phyloP scores from a whole-genome alignment of 2,113 vertebrate species.

The Grammomys dolichurus region DNA sequence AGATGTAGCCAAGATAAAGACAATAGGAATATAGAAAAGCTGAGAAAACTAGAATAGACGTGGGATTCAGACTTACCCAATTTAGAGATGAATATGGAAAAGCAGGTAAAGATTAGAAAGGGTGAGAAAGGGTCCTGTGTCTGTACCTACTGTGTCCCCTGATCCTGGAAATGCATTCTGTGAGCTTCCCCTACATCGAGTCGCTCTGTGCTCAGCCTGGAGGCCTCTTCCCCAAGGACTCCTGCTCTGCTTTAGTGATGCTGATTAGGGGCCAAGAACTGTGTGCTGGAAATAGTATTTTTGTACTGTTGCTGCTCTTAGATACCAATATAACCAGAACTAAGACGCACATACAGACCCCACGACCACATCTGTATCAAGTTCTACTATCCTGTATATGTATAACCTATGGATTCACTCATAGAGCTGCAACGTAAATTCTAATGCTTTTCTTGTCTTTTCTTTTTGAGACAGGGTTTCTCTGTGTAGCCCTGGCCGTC shows the following conservation, averaged over 20 bases:
- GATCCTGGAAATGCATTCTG: background rate
- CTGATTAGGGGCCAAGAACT: background rate
- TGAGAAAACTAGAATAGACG: background rate
- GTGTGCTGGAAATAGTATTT: background rate
- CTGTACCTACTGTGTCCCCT: background rate
- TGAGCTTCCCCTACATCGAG: background rate
- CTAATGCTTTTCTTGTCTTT: background rate
- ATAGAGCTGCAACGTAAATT: background rate
- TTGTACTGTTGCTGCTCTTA: background rate
- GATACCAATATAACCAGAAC: background rate
- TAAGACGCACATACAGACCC: background rate
- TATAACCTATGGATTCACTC: background rate
- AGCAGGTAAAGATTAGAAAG: background rate
- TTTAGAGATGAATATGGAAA: background rate
- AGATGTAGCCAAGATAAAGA: background rate
- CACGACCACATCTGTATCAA: background rate
- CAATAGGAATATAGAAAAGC: background rate
- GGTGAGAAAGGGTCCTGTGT: background rate
- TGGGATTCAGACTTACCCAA: background rate
- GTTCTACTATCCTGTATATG: no score
- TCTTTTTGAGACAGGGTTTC: no score
- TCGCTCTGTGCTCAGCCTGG: background rate
- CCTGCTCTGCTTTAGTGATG: background rate
- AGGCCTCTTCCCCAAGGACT: constrained; percentile 5
- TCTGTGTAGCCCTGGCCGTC: no score